A percentile compares a stretch with the other conserved stretches of the same genome.
Conservation (phyloP, 35 echinoderm and acorn worm genomes). For the Anneissia japonica region DNA sequence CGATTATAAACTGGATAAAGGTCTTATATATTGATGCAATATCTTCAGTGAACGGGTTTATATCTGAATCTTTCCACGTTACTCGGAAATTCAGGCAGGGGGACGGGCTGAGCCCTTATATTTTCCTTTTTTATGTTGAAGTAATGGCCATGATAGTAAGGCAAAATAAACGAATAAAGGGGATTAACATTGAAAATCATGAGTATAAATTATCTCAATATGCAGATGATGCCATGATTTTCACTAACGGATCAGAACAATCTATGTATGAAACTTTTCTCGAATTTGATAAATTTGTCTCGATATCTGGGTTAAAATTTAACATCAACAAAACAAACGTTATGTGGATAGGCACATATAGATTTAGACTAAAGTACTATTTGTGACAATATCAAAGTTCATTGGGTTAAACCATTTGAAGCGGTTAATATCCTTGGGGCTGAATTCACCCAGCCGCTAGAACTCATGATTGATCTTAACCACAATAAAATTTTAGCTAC, state of each 20-base stretch:
- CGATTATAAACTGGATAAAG: too few species aligned
- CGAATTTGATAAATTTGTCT: background rate
- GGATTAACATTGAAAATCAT: background rate
- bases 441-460: too few species aligned
- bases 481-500: background rate
- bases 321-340: constrained; percentile 7
- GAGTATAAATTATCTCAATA: constrained; percentile 19
- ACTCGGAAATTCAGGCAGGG: background rate
- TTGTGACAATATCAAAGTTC: too few species aligned
- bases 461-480: background rate
- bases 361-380: too few species aligned
- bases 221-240: constrained; percentile 7
- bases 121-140: background rate
- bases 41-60: background rate
- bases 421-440: background rate
- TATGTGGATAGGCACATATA: background rate
- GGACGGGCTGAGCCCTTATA: background rate
- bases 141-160: background rate
- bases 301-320: constrained; percentile 4
- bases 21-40: too few species aligned
- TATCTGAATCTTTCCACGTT: background rate
- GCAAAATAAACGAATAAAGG: background rate
- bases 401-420: too few species aligned
- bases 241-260: constrained; percentile 5
- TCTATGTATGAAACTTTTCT: background rate